Conservation (phyloP, 2,797 vertebrate species). For the Thamnophis elegans region DNA sequence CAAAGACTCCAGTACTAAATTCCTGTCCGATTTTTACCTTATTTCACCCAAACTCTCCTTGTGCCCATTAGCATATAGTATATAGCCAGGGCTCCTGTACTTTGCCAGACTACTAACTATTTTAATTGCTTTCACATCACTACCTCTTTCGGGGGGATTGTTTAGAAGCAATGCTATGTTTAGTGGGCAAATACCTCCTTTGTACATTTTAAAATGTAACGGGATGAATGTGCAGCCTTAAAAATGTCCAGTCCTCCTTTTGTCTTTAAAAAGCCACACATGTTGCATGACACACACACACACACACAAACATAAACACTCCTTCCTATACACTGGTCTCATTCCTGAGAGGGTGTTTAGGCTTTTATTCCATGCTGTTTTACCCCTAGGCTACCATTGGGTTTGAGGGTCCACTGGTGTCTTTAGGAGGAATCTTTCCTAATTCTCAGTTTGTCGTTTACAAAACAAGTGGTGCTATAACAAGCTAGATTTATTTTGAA, state of each 20-base stretch:
- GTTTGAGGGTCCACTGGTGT: not conserved
- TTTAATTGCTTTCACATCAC: not conserved
- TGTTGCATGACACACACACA: not conserved
- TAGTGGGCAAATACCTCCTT: not conserved
- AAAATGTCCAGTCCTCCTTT: not conserved
- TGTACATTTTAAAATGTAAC: not conserved
- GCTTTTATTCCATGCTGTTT: not conserved
- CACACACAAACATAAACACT: not conserved
- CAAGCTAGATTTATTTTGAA: conserved; percentile 3
- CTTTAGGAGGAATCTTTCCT: not conserved
- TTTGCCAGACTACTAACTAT: not conserved
- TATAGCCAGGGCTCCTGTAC: not conserved
- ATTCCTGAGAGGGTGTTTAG: not conserved
- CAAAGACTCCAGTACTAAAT: not conserved
- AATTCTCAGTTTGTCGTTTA: not conserved
- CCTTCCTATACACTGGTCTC: not conserved
- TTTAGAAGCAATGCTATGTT: not conserved
- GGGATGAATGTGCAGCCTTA: not conserved
- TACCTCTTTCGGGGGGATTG: not conserved
- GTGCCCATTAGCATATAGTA: not conserved
- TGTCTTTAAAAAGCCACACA: not conserved
- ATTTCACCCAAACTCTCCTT: not conserved
- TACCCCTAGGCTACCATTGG: not conserved
- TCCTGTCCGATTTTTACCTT: not conserved
- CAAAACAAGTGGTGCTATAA: conserved; percentile 19